These are phyloP conservation scores for Diabrotica virgifera DNA, from an alignment of 1,140 invertebrate genomes.

Conservation along the genomic window DNA sequence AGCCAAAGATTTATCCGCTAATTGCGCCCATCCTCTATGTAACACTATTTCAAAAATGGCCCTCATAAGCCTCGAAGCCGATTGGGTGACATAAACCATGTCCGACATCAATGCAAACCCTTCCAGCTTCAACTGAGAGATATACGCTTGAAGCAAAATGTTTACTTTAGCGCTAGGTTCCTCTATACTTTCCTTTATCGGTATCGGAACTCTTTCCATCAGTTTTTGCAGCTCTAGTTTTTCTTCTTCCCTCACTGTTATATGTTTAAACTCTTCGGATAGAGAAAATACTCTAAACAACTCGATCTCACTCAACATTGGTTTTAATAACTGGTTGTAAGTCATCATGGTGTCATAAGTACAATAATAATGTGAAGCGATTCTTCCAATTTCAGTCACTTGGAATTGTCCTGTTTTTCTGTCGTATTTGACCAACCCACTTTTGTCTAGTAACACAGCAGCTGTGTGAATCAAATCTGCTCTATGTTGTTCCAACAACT, in stretches of 20 bases:
- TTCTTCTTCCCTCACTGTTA: conserved; percentile 96
- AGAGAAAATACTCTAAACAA: conserved; percentile 98
- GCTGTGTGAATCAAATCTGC: conserved; percentile 97
- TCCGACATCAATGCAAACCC: conserved; percentile 98
- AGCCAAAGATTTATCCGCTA: conserved; percentile 93
- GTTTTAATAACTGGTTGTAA: conserved; percentile 96
- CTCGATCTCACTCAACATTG: conserved; percentile 96
- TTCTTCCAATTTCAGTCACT: conserved; percentile 89
- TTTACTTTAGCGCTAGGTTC: conserved; percentile 97
- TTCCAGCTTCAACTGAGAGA: conserved; percentile 97
- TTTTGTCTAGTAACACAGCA: conserved; percentile 84
- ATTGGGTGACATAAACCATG: conserved; percentile 99
- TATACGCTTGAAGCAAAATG: conserved; percentile 95
- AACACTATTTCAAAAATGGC: conserved; percentile 97
- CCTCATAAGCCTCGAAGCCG: conserved; percentile 89
- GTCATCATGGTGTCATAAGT: conserved; percentile 95
- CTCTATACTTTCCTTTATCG: conserved; percentile 98
- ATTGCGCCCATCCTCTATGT: conserved; percentile 91
- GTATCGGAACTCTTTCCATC: conserved; percentile 97
- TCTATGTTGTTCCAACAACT: conserved; percentile 80
- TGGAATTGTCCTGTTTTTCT: conserved; percentile 89
- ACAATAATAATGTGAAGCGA: conserved; percentile 97
- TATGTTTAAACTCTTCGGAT: conserved; percentile 91
- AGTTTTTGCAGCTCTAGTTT: conserved; percentile 96
- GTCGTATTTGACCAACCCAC: conserved; percentile 94